Evolutionary conservation across 2,888 invertebrate species (phyloP).

Genomic region (Amphimallon solstitiale): DNA sequence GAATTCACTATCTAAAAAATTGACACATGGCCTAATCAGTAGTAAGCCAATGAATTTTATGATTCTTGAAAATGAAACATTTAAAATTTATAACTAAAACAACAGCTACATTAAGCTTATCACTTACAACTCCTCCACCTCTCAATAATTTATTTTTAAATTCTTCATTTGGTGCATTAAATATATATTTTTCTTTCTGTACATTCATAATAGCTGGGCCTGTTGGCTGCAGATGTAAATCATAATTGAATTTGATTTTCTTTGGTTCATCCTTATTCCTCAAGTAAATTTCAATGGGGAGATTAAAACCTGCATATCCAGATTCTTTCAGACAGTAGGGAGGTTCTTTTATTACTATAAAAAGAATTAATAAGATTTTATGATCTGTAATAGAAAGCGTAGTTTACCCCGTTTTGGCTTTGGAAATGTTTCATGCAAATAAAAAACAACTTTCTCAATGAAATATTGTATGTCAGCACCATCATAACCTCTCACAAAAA

Average conservation of each 20-base stretch:
- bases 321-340: slow-evolving; percentile 91
- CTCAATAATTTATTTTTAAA: slow-evolving; percentile 87
- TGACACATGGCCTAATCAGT: too few species aligned
- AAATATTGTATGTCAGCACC: slow-evolving; percentile 88
- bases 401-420: slow-evolving; percentile 87
- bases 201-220: slow-evolving; percentile 77
- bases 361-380: slow-evolving; percentile 55
- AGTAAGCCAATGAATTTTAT: too few species aligned
- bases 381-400: slow-evolving; percentile 1
- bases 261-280: slow-evolving; percentile 92
- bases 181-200: slow-evolving; percentile 84
- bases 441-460: slow-evolving; percentile 92
- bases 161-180: slow-evolving; percentile 88
- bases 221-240: slow-evolving; percentile 81
- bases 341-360: slow-evolving; percentile 88
- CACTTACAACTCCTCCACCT: slow-evolving; percentile 79
- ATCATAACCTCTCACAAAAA: slow-evolving; percentile 90
- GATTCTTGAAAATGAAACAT: not conserved
- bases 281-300: slow-evolving; percentile 90
- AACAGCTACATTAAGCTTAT: too few species aligned
- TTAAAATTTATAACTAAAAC: not conserved
- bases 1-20: slow-evolving; percentile 58
- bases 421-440: slow-evolving; percentile 90
- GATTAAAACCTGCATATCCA: slow-evolving; percentile 94
- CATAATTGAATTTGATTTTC: slow-evolving; percentile 84